phyloP scores from a whole-genome alignment of 2,113 vertebrate genomes.

The Oostethus manadensis region DNA sequence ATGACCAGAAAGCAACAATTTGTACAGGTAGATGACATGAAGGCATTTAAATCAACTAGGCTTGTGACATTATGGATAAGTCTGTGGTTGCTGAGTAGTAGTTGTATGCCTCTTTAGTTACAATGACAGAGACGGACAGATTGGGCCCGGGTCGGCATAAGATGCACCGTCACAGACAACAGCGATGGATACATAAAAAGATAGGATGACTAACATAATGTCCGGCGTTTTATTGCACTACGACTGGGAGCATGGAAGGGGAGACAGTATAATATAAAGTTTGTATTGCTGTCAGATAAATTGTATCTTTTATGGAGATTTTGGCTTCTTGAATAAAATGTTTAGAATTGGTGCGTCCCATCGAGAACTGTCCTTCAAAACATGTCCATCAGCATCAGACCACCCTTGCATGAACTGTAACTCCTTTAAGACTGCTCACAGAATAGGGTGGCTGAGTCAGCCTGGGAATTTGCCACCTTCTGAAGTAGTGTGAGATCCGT shows the following conservation, averaged over 20 bases:
- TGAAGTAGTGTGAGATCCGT: too few species aligned
- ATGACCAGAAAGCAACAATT: neutral
- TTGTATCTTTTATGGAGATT: too few species aligned
- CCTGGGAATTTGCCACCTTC: too few species aligned
- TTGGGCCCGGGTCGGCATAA: constrained; percentile 30
- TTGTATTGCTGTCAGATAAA: too few species aligned
- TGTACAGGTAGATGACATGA: neutral
- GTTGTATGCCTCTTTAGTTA: constrained; percentile 29
- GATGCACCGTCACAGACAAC: constrained; percentile 16
- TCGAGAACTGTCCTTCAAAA: too few species aligned
- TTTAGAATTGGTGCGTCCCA: too few species aligned
- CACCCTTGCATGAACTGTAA: too few species aligned
- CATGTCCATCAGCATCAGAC: too few species aligned
- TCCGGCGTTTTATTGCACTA: neutral
- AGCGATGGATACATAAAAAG: neutral
- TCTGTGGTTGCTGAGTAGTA: constrained; percentile 1
- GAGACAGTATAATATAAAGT: constrained; percentile 7
- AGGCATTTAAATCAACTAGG: neutral
- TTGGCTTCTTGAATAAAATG: too few species aligned
- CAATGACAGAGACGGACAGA: constrained; percentile 43
- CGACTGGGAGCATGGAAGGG: neutral
- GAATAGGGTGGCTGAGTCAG: too few species aligned
- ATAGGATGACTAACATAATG: neutral
- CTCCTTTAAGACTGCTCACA: too few species aligned
- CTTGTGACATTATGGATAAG: neutral